Percentiles rank a stretch among this genome's conserved stretches.
These are phyloP conservation scores for Oreochromis aureus DNA, from an alignment of 2,113 vertebrate genomes.

Conservation along the genomic window DNA sequence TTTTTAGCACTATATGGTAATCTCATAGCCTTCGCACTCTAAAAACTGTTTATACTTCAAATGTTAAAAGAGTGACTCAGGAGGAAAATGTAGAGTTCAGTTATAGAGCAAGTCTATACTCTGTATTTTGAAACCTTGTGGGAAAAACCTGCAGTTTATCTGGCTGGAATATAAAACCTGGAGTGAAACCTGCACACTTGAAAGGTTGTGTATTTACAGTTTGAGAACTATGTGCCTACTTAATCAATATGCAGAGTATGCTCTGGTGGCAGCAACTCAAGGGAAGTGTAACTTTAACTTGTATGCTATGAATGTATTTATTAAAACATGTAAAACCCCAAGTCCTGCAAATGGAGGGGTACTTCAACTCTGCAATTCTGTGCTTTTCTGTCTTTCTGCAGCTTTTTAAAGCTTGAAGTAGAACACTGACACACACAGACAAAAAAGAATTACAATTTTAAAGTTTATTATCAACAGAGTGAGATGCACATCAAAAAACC, in stretches of 20 bases:
- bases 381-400: background rate
- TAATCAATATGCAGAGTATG: background rate
- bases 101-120: background rate
- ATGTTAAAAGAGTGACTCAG: background rate
- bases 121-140: background rate
- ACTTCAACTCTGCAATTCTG: background rate
- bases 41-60: background rate
- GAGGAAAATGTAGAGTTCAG: background rate
- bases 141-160: background rate
- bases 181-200: constrained; percentile 22
- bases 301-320: constrained; percentile 39
- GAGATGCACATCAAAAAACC: background rate
- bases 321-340: constrained; percentile 1
- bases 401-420: background rate
- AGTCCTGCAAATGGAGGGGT: background rate
- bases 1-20: background rate
- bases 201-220: background rate
- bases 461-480: constrained; percentile 1
- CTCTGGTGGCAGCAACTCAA: background rate
- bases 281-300: background rate
- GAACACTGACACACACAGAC: background rate
- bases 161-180: background rate
- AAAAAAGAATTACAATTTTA: background rate
- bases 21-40: background rate
- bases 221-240: background rate